A percentile compares a stretch with the other conserved stretches of the same genome.
phyloP scores from a whole-genome alignment of 2,113 vertebrate species.

The Mellivora capensis region DNA sequence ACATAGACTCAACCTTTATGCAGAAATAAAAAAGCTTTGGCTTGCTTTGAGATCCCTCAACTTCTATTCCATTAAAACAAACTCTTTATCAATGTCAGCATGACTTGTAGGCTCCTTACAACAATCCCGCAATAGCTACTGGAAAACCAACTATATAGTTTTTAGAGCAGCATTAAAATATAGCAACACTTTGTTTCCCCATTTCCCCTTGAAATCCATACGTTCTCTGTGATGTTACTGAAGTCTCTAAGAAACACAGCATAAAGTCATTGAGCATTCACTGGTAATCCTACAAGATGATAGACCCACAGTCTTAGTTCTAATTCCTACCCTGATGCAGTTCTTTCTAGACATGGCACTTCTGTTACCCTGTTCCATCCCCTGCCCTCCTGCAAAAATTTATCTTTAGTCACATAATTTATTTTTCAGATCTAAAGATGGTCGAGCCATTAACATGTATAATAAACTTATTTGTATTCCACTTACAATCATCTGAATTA shows the following conservation, averaged over 20 bases:
- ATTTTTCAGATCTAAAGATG: neutral
- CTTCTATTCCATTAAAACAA: conserved; percentile 28
- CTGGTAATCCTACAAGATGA: neutral
- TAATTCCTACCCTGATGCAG: neutral
- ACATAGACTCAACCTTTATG: neutral
- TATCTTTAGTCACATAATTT: neutral
- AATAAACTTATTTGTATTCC: conserved; percentile 55
- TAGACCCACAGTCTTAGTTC: neutral
- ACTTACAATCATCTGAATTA: conserved; percentile 21
- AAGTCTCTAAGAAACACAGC: neutral
- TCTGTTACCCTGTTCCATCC: neutral
- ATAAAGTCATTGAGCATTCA: neutral
- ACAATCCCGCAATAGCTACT: neutral
- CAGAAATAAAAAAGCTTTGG: neutral
- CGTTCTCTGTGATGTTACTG: neutral
- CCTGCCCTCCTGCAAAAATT: neutral
- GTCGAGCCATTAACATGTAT: neutral
- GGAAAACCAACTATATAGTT: conserved; percentile 6
- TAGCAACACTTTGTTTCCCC: neutral
- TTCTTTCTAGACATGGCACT: neutral
- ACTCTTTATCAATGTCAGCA: neutral
- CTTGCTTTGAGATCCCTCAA: conserved; percentile 26
- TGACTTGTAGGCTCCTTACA: neutral
- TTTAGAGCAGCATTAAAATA: conserved; percentile 1
- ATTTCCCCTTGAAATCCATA: neutral